Evolutionary conservation across 1,140 invertebrate species (phyloP), one percentile per base, ranked within the genome.

Genomic region (Drosophila rhopaloa): DNA sequence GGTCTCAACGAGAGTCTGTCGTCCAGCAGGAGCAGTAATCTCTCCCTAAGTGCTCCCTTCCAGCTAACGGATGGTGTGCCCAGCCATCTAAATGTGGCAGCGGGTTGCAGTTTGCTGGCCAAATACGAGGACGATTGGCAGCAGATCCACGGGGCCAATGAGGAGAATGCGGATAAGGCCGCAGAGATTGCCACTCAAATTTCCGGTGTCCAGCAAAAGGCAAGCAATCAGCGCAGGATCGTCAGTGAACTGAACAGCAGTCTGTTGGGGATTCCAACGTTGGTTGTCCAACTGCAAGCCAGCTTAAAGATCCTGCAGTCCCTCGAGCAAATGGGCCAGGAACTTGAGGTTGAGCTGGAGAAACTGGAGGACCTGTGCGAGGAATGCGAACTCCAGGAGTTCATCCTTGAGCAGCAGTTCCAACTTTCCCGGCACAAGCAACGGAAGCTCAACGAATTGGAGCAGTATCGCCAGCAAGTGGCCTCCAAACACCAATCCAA

Each of bases 341-440:
- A 94, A 74, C 94, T 96, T 0, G 95, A 96, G 91, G 84, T 94
- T 43, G 92, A 94, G 47, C 88, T 96, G 19, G 93, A 95, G 44
- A 92, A 94, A 60, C 90, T 96, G 11, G 94, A 96, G 83, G 94
- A 96, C 84, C 82, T 96, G 32, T 94, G 95, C 66, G 95, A 96
- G 84, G 94, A 94, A 61, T 93, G 95, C 62, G 94, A 95, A 61
- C 80, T 96, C 13, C 94, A 95, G 79, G 94, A 93, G 78, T 93
- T 93, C 62, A 94, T 95, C 73, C 67, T 95, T 38, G 94, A 95
- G 72, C 95, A 96, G 66, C 93, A 94, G 77, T 94, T 95, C 77
- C 94, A 95, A 65, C 91, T 96, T 38, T 94, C 95, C 59, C 91
- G 94, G 24, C 95, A 95, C 73, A 94, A 95, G 88, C 94, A 95